phyloP scores from a whole-genome alignment of 23 tunicate species.

The Corella eumyota region DNA sequence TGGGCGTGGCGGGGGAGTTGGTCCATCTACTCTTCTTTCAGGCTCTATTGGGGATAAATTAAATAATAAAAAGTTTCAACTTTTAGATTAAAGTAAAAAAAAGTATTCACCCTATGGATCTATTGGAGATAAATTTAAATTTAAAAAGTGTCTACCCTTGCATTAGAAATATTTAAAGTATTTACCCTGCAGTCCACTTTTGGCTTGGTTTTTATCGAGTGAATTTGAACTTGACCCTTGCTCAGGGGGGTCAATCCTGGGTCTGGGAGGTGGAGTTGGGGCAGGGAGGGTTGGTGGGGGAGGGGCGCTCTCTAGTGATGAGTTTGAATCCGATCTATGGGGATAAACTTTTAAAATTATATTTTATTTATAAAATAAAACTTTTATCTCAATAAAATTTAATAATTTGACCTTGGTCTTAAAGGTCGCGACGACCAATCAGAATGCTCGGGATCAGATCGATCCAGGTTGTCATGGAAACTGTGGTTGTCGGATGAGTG shows the following conservation, averaged over 20 bases:
- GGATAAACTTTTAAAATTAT: neutral
- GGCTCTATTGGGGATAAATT: too few species aligned
- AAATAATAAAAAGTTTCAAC: too few species aligned
- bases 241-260: slow-evolving; percentile 11
- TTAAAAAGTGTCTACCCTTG: too few species aligned
- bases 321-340: slow-evolving; percentile 47
- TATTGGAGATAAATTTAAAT: too few species aligned
- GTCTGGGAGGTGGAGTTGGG: slow-evolving; percentile 90
- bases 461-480: neutral
- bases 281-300: slow-evolving; percentile 24
- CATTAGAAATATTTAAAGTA: too few species aligned
- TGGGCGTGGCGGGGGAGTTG: slow-evolving; percentile 65
- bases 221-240: slow-evolving; percentile 4
- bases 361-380: neutral
- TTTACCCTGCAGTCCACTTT: neutral
- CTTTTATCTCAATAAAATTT: too few species aligned
- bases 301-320: slow-evolving; percentile 57
- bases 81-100: too few species aligned
- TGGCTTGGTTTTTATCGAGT: slow-evolving; percentile 6
- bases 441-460: slow-evolving; percentile 48
- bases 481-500: slow-evolving; percentile 20
- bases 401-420: slow-evolving; percentile 43
- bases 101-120: too few species aligned
- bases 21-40: slow-evolving; percentile 18
- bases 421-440: slow-evolving; percentile 89